phyloP scores from a whole-genome alignment of 2,888 invertebrate species.

The Spodoptera exigua region DNA sequence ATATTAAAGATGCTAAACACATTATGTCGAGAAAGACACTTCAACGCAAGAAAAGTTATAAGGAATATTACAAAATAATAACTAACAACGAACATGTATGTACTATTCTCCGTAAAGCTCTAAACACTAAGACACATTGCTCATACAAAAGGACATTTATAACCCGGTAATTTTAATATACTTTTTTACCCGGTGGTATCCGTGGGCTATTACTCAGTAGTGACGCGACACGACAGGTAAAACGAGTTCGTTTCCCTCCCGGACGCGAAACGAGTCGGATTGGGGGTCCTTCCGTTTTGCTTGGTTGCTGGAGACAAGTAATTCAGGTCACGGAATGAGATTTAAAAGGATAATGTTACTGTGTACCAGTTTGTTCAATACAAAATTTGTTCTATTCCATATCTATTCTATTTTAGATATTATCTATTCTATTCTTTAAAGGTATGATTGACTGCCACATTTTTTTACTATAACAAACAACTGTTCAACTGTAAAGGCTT shows the following conservation, averaged over 20 bases:
- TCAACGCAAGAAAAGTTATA: too few relatives aligned
- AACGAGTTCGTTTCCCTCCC: slow-evolving; percentile 75
- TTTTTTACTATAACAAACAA: too few relatives aligned
- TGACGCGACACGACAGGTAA: slow-evolving; percentile 71
- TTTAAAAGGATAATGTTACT: not conserved
- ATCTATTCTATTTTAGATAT: too few relatives aligned
- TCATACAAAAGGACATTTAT: not conserved
- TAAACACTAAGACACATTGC: not conserved
- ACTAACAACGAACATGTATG: not conserved
- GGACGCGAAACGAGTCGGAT: slow-evolving; percentile 71
- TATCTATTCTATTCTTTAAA: too few relatives aligned
- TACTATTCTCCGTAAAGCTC: not conserved
- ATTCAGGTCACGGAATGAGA: not conserved
- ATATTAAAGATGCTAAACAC: too few relatives aligned
- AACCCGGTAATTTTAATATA: slow-evolving; percentile 14
- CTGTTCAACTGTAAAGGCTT: too few relatives aligned
- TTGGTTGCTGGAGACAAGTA: not conserved
- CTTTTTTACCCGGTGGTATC: slow-evolving; percentile 54
- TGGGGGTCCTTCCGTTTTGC: slow-evolving; percentile 57
- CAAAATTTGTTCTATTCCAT: too few relatives aligned
- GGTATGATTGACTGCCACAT: too few relatives aligned
- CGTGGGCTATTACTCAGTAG: slow-evolving; percentile 67
- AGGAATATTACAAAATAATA: too few relatives aligned
- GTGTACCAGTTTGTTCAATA: too few relatives aligned
- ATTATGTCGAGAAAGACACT: too few relatives aligned